Evolutionary conservation across 1,140 invertebrate species (phyloP), one percentile per base, ranked within the genome.

Genomic region (Drosophila lacertosa): DNA sequence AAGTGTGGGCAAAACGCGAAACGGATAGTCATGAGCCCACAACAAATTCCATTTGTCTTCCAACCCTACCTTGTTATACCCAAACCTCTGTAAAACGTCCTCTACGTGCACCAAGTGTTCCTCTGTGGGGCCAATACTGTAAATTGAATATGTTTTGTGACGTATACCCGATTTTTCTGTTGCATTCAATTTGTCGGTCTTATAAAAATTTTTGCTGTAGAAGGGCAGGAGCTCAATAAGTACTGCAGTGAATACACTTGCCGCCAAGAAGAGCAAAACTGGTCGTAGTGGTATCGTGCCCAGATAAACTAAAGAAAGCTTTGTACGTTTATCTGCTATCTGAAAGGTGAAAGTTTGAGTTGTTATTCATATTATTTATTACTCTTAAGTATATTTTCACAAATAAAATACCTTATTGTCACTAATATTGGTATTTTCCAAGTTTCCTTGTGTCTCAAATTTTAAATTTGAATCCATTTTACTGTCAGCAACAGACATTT

Each of bases 11-110:
- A 94, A 92, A 0, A 91, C 91, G 39, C 93, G 92, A 86, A 98
- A 99, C 2, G 97, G 98, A 91, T 98, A 99, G 82, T 98, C 96
- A 91, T 98, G 97, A 1, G 97, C 95, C 98, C 98, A 99, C 4
- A 99, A 90, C 3, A 99, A 92, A 89, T 96, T 94, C 97, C 97
- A 99, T 7, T 95, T 92, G n/a, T 95, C 92, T 0, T 93, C 90
- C 1, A 89, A 32, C 4, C 91, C 92, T 9, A 93, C 93, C 58
- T 94, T 91, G 51, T 93, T 90, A 83, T 95, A 97, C 0, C 97
- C 97, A 6, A 97, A 90, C 74, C 94, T 92, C 5, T 95, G 92
- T 55, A 98, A 92, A 9, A 97, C 94, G 4, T 93, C 92, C 74
- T 95, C 94, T 0, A 98, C 95, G 91, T 98, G 97, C 71, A 94